Conservation (phyloP, 2,888 invertebrate genomes). For the Agrochola lota region DNA sequence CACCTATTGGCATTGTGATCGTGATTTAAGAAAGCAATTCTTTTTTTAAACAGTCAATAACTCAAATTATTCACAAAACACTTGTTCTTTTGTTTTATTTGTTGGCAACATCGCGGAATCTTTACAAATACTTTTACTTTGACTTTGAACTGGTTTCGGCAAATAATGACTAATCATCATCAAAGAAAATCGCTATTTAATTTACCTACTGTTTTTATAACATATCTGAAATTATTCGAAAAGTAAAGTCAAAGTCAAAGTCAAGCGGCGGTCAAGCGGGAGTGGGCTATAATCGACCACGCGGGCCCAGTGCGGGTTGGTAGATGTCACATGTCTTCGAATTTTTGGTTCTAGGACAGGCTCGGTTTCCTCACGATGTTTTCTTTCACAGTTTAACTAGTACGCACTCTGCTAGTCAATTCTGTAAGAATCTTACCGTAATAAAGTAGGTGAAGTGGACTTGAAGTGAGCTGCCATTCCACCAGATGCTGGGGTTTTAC, state of each 20-base stretch:
- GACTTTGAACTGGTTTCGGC: constrained; percentile 67
- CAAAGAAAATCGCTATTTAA: constrained; percentile 51
- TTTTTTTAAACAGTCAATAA: constrained; percentile 11
- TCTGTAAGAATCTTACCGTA: no score
- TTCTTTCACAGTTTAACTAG: background rate
- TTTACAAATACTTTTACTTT: constrained; percentile 59
- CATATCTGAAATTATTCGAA: background rate
- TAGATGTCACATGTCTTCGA: background rate
- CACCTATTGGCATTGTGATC: background rate
- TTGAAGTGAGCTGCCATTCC: no score
- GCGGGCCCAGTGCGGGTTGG: background rate
- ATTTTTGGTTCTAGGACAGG: background rate
- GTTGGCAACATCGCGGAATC: constrained; percentile 51
- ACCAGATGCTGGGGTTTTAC: no score
- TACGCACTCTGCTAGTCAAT: background rate
- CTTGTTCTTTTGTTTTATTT: constrained; percentile 49
- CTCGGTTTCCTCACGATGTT: background rate
- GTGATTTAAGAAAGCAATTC: constrained; percentile 11
- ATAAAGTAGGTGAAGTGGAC: no score
- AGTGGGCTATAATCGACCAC: background rate
- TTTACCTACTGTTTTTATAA: background rate
- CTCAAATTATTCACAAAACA: constrained; percentile 19
- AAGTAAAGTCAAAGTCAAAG: no score
- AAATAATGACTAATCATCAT: constrained; percentile 59
- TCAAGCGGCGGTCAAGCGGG: no score